phyloP scores from a whole-genome alignment of 2,888 invertebrate species.

The Eupelmus urozonus region DNA sequence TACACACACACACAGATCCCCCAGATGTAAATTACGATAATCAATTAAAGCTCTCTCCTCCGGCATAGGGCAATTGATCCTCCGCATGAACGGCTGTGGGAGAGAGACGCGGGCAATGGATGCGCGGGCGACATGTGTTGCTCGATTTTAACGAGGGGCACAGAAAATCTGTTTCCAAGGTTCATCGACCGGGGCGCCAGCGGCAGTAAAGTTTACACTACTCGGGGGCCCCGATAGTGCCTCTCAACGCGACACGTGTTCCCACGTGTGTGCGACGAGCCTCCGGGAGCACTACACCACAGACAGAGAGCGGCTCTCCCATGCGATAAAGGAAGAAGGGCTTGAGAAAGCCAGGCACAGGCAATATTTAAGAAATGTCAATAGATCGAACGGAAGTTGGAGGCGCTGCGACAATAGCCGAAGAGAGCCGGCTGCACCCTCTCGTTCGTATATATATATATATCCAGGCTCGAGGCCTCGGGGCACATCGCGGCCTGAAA shows the following conservation, averaged over 20 bases:
- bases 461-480: constrained; percentile 68
- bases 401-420: constrained; percentile 66
- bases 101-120: background rate
- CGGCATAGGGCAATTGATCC: constrained; percentile 39
- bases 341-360: constrained; percentile 53
- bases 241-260: constrained; percentile 48
- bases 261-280: constrained; percentile 26
- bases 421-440: constrained; percentile 36
- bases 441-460: constrained; percentile 64
- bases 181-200: constrained; percentile 68
- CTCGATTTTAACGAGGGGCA: constrained; percentile 58
- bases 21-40: constrained; percentile 50
- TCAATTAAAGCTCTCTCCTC: constrained; percentile 31
- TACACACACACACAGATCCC: no score
- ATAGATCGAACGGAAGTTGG: constrained; percentile 69
- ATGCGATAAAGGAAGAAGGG: constrained; percentile 30
- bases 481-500: constrained; percentile 67
- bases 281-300: constrained; percentile 11
- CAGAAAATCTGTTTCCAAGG: constrained; percentile 66
- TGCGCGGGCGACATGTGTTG: constrained; percentile 10
- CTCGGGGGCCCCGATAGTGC: constrained; percentile 23
- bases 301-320: background rate
- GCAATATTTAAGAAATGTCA: constrained; percentile 76
- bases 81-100: background rate
- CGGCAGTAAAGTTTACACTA: constrained; percentile 63